Conservation (phyloP, 2,888 invertebrate species). For the Mimas tiliae region DNA sequence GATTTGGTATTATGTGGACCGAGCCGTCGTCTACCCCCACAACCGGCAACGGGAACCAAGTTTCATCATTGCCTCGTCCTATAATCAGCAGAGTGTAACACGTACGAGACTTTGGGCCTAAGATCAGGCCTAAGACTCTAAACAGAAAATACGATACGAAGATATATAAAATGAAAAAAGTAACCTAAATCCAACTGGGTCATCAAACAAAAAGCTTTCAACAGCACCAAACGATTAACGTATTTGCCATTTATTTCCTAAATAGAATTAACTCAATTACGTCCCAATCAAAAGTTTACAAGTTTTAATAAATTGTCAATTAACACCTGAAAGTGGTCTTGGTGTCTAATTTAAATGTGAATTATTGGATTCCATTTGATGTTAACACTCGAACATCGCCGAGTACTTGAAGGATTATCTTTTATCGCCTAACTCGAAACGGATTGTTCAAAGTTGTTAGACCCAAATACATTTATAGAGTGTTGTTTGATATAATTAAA, state of each 20-base stretch:
- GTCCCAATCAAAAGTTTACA: not conserved
- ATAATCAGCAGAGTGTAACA: no score
- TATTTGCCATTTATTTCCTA: not conserved
- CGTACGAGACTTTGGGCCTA: no score
- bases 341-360: not conserved
- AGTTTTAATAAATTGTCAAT: constrained; percentile 17
- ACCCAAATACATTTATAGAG: not conserved
- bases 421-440: not conserved
- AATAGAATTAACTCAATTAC: constrained; percentile 1
- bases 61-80: no score
- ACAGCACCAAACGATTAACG: not conserved
- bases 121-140: no score
- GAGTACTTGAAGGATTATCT: constrained; percentile 4
- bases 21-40: no score
- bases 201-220: no score
- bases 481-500: not conserved
- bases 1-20: no score
- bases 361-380: constrained; percentile 14
- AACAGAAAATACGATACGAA: no score
- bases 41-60: no score
- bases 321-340: constrained; percentile 13
- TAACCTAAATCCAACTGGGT: not conserved
- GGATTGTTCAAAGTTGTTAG: not conserved
- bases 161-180: no score
- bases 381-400: not conserved